Evolutionary conservation across 2,797 vertebrate species (phyloP).

Genomic region (Gallinago stenura): DNA sequence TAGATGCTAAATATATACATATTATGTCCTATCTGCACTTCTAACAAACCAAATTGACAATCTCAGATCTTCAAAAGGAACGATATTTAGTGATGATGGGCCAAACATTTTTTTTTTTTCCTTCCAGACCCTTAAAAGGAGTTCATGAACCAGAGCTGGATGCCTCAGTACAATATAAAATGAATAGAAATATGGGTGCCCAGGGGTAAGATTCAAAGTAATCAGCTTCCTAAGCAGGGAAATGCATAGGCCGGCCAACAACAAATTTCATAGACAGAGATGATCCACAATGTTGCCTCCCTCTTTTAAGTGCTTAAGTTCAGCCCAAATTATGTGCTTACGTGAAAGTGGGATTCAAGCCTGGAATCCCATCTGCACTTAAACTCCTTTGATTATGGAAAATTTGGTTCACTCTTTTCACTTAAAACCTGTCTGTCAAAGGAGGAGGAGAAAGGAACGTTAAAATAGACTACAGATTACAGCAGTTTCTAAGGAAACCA

Average conservation of each 20-base stretch:
- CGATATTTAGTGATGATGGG: neutral
- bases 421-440: conserved; percentile 42
- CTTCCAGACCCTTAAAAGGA: neutral
- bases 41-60: neutral
- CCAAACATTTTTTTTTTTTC: neutral
- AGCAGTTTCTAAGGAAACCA: conserved; percentile 64
- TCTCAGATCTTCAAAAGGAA: neutral
- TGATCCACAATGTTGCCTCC: neutral
- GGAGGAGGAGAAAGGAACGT: neutral
- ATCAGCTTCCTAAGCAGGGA: neutral
- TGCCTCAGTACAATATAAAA: neutral
- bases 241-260: neutral
- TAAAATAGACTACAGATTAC: conserved; percentile 35
- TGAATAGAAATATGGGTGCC: neutral
- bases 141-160: neutral
- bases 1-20: neutral
- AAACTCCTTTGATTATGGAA: conserved; percentile 19
- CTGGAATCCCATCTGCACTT: neutral
- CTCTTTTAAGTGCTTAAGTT: neutral
- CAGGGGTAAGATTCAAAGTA: neutral
- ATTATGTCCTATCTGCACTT: neutral
- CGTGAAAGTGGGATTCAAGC: conserved; percentile 16
- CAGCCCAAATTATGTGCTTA: neutral
- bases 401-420: conserved; percentile 30
- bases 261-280: neutral